These are phyloP conservation scores for Bovichtus diacanthus DNA, from an alignment of 2,797 vertebrate genomes.

Conservation along the genomic window DNA sequence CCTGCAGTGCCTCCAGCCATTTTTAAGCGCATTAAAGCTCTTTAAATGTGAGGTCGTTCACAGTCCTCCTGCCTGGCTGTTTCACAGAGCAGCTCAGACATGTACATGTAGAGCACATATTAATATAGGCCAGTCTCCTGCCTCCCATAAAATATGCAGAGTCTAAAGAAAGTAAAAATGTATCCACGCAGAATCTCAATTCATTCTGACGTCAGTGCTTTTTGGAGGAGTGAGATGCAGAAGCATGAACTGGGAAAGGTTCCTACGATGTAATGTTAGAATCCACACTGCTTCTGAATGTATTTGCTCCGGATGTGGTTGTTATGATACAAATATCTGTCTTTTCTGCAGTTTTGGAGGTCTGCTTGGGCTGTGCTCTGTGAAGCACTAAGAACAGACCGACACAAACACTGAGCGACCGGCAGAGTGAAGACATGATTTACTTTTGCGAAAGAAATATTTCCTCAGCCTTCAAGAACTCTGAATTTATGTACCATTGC, in stretches of 20 bases:
- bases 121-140: constrained; percentile 36
- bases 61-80: constrained; percentile 36
- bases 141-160: constrained; percentile 40
- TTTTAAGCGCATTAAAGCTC: constrained; percentile 59
- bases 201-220: constrained; percentile 30
- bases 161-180: constrained; percentile 51
- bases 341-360: constrained; percentile 48
- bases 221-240: constrained; percentile 44
- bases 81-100: constrained; percentile 47
- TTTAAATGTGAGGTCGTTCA: constrained; percentile 39
- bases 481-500: constrained; percentile 27
- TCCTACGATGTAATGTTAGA: constrained; percentile 25
- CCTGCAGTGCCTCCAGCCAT: constrained; percentile 46
- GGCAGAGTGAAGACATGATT: constrained; percentile 46
- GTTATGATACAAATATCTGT: constrained; percentile 50
- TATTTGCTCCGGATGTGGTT: constrained; percentile 47
- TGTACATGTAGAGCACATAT: constrained; percentile 47
- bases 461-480: constrained; percentile 36
- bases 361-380: constrained; percentile 48
- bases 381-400: constrained; percentile 51
- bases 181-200: constrained; percentile 53
- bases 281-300: constrained; percentile 34
- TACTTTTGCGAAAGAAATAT: constrained; percentile 48
- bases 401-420: constrained; percentile 51
- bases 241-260: constrained; percentile 40